A percentile compares a stretch with the other conserved stretches of the same genome.
Evolutionary conservation across 1,140 invertebrate species (phyloP).

Genomic region (Lanistes nyassanus): DNA sequence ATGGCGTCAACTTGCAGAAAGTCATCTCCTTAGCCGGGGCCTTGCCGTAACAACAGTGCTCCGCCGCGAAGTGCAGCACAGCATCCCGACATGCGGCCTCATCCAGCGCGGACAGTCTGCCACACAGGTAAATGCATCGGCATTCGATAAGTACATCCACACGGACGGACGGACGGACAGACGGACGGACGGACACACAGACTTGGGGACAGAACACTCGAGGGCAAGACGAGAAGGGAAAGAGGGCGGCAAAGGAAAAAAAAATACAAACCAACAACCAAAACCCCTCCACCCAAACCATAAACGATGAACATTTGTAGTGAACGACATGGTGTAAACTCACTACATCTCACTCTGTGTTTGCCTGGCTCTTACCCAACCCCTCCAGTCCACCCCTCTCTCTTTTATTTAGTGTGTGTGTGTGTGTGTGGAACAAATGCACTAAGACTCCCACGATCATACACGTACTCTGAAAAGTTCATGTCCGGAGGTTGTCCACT

Average conservation of each 20-base stretch:
- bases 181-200: neutral
- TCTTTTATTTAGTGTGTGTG: no score
- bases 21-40: constrained; percentile 69
- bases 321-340: no score
- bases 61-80: constrained; percentile 66
- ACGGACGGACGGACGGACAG: constrained; percentile 1
- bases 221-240: neutral
- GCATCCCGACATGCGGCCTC: constrained; percentile 70
- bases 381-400: no score
- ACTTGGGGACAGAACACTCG: neutral
- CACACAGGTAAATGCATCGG: neutral
- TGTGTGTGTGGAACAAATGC: no score
- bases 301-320: no score
- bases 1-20: constrained; percentile 68
- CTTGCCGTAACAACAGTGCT: constrained; percentile 72
- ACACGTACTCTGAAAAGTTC: no score
- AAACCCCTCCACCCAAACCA: no score
- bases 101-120: neutral
- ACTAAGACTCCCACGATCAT: no score
- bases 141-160: neutral
- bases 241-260: neutral
- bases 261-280: no score
- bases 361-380: no score
- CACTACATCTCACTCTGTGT: no score
- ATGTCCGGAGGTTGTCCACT: no score